Evolutionary conservation across 2,797 vertebrate genomes (phyloP).

Genomic region (Pelodytes ibericus): DNA sequence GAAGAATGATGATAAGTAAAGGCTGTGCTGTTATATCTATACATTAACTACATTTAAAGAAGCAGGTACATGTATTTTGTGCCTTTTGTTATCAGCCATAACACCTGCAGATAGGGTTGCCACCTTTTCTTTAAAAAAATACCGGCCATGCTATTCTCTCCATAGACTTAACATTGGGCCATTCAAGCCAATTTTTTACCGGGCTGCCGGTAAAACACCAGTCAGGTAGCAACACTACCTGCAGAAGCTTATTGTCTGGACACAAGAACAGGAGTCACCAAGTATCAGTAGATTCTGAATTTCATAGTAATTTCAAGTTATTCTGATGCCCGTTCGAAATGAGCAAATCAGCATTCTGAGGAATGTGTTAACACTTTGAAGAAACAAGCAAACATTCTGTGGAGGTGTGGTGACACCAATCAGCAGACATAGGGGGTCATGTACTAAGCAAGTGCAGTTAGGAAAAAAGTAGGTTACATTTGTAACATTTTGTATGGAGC

Average conservation of each 20-base stretch:
- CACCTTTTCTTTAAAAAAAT: too few relatives aligned
- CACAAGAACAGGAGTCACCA: slow-evolving; percentile 71
- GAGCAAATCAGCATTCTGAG: slow-evolving; percentile 77
- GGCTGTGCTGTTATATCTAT: slow-evolving; percentile 66
- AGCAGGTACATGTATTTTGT: slow-evolving; percentile 71
- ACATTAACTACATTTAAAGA: slow-evolving; percentile 78
- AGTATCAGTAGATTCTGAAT: slow-evolving; percentile 72
- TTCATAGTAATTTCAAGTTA: slow-evolving; percentile 81
- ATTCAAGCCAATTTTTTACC: too few relatives aligned
- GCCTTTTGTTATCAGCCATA: slow-evolving; percentile 79
- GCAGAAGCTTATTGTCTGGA: slow-evolving; percentile 80
- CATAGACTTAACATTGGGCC: too few relatives aligned
- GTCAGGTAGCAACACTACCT: too few relatives aligned
- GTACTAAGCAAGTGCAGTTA: too few relatives aligned
- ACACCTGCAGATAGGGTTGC: slow-evolving; percentile 72
- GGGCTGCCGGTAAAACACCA: too few relatives aligned
- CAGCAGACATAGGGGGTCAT: too few relatives aligned
- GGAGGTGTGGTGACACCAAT: slow-evolving; percentile 78
- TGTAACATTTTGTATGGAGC: too few relatives aligned
- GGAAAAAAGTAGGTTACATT: too few relatives aligned
- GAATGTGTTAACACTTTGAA: slow-evolving; percentile 77
- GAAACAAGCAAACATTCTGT: slow-evolving; percentile 76
- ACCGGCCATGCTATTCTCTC: too few relatives aligned
- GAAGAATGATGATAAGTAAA: slow-evolving; percentile 64
- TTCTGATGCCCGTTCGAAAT: slow-evolving; percentile 77